Percentiles rank a stretch among this genome's conserved stretches.
Conservation (phyloP, 2,113 vertebrate genomes). For the Dendropsophus ebraccatus region DNA sequence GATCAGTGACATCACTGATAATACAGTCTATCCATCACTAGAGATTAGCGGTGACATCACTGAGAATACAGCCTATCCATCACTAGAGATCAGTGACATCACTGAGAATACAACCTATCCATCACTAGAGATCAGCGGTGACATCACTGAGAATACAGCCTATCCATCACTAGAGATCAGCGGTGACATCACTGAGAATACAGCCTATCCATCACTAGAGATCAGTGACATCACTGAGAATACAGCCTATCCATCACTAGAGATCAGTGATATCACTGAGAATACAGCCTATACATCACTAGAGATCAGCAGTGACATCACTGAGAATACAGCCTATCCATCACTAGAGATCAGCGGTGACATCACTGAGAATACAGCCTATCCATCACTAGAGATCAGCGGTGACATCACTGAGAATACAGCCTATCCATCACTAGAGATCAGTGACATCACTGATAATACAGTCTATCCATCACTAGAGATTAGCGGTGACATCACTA, state of each 20-base stretch:
- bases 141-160: neutral
- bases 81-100: neutral
- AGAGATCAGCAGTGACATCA: neutral
- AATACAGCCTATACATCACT: neutral
- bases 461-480: slow-evolving; percentile 1
- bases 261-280: neutral
- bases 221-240: neutral
- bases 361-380: neutral
- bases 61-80: neutral
- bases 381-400: neutral
- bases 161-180: neutral
- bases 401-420: neutral
- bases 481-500: neutral
- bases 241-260: slow-evolving; percentile 1
- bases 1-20: neutral
- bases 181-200: no score
- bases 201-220: neutral
- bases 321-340: neutral
- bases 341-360: neutral
- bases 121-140: neutral
- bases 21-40: neutral
- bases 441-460: neutral
- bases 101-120: neutral
- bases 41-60: neutral
- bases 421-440: neutral